Evolutionary conservation across 1,140 invertebrate species (phyloP).

Genomic region (Drosophila trapezifrons): DNA sequence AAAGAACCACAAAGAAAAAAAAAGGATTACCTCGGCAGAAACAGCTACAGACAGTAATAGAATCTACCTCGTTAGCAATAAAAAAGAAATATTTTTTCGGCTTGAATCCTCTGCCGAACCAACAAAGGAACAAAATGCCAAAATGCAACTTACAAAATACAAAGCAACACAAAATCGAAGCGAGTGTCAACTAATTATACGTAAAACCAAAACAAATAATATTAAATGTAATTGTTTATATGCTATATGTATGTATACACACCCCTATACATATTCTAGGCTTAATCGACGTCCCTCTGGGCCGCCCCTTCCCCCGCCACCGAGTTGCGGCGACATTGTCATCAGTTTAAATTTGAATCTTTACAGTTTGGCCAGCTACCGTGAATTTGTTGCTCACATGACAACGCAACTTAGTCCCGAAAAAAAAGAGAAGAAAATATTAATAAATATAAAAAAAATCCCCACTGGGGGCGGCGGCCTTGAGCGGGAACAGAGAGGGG

Average conservation of each 20-base stretch:
- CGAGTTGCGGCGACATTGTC: slow-evolving; percentile 57
- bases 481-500: neutral
- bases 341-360: slow-evolving; percentile 79
- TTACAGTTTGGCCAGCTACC: slow-evolving; percentile 66
- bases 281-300: slow-evolving; percentile 24
- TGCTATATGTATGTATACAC: slow-evolving; percentile 42
- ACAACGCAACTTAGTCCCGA: slow-evolving; percentile 44
- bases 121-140: slow-evolving; percentile 11
- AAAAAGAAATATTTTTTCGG: slow-evolving; percentile 20
- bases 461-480: slow-evolving; percentile 27
- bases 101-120: slow-evolving; percentile 15
- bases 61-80: slow-evolving; percentile 74
- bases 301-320: slow-evolving; percentile 26
- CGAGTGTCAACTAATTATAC: slow-evolving; percentile 73
- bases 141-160: slow-evolving; percentile 13
- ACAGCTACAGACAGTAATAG: slow-evolving; percentile 41
- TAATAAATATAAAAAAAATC: neutral
- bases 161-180: slow-evolving; percentile 30
- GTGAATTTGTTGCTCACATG: slow-evolving; percentile 72
- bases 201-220: slow-evolving; percentile 78
- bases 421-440: neutral
- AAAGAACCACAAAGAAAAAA: slow-evolving; percentile 12
- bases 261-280: slow-evolving; percentile 52
- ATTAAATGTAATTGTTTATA: slow-evolving; percentile 81
- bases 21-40: slow-evolving; percentile 61